A percentile compares a stretch with the other conserved stretches of the same genome.
These are phyloP conservation scores for Rotaria macrura DNA, from an alignment of 2,888 invertebrate genomes.

Conservation along the genomic window DNA sequence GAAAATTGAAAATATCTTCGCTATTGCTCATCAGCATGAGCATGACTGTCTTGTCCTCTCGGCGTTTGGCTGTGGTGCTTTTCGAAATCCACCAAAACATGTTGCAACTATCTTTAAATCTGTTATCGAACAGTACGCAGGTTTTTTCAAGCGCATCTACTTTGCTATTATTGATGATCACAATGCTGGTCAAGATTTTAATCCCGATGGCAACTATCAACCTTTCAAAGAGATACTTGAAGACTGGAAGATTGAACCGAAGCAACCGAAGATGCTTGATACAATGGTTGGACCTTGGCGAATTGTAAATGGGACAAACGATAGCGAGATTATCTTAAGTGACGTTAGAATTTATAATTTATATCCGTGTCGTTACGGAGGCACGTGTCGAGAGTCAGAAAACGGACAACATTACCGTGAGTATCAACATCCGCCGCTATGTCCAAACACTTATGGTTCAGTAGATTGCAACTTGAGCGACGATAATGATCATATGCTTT, in stretches of 20 bases:
- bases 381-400: background rate
- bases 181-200: background rate
- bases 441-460: background rate
- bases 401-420: background rate
- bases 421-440: background rate
- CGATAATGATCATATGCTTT: background rate
- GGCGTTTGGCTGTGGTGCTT: background rate
- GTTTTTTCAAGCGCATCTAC: background rate
- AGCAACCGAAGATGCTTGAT: background rate
- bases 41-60: background rate
- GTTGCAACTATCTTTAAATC: background rate
- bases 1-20: conserved; percentile 1
- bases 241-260: background rate
- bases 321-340: background rate
- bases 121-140: background rate
- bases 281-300: background rate
- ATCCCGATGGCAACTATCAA: background rate
- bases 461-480: background rate
- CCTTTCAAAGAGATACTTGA: background rate
- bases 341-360: background rate
- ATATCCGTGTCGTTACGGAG: background rate
- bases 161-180: background rate
- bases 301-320: background rate
- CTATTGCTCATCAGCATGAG: background rate
- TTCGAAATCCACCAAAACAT: background rate